Conservation (phyloP, 2,113 vertebrate genomes). For the Lagopus leucura region DNA sequence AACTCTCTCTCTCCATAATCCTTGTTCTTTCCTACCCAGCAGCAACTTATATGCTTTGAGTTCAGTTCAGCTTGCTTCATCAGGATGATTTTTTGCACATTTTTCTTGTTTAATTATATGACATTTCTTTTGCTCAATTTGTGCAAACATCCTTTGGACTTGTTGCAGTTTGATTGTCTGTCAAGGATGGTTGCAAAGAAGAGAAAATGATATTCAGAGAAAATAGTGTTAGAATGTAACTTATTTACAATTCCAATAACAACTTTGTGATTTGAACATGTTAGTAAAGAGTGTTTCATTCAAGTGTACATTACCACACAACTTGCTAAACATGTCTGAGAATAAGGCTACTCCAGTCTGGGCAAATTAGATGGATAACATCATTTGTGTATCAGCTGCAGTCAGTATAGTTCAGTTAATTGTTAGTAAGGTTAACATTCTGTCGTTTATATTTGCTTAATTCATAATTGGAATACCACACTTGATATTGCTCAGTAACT, state of each 20-base stretch:
- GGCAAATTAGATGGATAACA: conserved; percentile 34
- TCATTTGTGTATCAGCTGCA: conserved; percentile 31
- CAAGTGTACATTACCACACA: conserved; percentile 30
- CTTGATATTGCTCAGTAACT: neutral
- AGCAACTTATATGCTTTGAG: neutral
- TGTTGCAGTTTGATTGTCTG: conserved; percentile 44
- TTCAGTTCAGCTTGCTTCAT: neutral
- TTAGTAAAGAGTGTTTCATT: conserved; percentile 62
- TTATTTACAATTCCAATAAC: conserved; percentile 60
- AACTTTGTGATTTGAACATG: conserved; percentile 22
- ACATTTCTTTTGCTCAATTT: conserved; percentile 6
- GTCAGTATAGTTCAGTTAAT: conserved; percentile 32
- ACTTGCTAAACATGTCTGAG: conserved; percentile 40
- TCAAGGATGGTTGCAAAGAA: conserved; percentile 12
- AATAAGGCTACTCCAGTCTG: neutral
- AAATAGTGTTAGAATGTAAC: neutral
- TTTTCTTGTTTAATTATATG: conserved; percentile 27
- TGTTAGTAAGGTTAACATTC: conserved; percentile 20
- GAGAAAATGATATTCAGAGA: conserved; percentile 14
- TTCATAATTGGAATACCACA: conserved; percentile 23
- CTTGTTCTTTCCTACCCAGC: neutral
- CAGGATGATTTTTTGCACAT: neutral
- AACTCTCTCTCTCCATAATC: neutral
- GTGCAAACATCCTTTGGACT: conserved; percentile 23
- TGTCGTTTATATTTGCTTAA: conserved; percentile 14